Evolutionary conservation across 2,797 vertebrate species (phyloP).

Genomic region (Pelochelys cantorii): DNA sequence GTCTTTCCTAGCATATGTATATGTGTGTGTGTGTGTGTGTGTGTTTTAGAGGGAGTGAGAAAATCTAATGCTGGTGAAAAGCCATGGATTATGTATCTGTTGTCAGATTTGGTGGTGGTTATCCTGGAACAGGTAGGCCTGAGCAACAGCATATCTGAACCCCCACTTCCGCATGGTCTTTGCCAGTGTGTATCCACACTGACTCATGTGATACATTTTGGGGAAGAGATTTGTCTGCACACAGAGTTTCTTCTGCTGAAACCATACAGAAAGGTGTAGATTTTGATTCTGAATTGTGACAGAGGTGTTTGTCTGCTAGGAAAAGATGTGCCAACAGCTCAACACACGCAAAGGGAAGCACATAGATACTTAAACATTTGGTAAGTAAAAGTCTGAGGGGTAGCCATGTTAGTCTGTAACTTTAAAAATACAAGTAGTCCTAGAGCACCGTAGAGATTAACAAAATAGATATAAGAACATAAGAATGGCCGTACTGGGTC

Average conservation of each 20-base stretch:
- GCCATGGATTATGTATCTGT: neutral
- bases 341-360: neutral
- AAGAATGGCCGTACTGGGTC: too few relatives aligned
- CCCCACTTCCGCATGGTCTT: neutral
- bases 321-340: neutral
- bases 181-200: neutral
- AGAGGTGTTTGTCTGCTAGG: neutral
- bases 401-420: too few relatives aligned
- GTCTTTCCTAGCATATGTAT: slow-evolving; percentile 2
- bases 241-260: neutral
- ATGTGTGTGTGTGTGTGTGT: neutral
- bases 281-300: neutral
- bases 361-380: neutral
- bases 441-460: too few relatives aligned
- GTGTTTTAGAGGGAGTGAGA: neutral
- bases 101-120: neutral
- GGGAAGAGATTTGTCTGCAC: neutral
- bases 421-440: too few relatives aligned
- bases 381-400: too few relatives aligned
- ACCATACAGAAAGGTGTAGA: neutral
- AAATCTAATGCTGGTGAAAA: fast-evolving
- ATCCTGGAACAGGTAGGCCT: neutral
- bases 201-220: neutral
- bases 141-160: neutral
- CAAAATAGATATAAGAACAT: too few relatives aligned